phyloP scores from a whole-genome alignment of 2,797 vertebrate genomes.

The Parambassis ranga region DNA sequence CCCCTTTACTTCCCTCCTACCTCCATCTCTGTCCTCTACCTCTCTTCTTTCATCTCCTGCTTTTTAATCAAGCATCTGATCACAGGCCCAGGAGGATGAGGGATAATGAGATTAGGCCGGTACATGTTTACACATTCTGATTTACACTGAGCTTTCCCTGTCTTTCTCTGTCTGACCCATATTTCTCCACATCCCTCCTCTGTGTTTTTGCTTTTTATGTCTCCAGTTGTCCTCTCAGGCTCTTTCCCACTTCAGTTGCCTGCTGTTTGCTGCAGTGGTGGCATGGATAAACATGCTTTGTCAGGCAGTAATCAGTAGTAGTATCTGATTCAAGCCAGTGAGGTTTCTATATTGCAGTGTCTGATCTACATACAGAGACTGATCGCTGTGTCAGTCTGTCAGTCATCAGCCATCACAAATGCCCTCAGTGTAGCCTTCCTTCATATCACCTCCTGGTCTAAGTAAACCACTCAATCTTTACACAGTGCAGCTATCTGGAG shows the following conservation, averaged over 20 bases:
- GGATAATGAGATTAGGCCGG: slow-evolving; percentile 75
- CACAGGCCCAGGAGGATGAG: slow-evolving; percentile 50
- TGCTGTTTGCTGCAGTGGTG: slow-evolving; percentile 19
- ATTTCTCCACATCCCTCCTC: slow-evolving; percentile 56
- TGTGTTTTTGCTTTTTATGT: slow-evolving; percentile 43
- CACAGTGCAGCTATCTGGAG: background rate
- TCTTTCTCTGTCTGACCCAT: slow-evolving; percentile 68
- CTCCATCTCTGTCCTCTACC: slow-evolving; percentile 31
- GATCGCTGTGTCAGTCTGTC: slow-evolving; percentile 9
- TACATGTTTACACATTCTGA: slow-evolving; percentile 74
- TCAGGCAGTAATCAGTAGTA: slow-evolving; percentile 35
- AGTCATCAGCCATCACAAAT: slow-evolving; percentile 40
- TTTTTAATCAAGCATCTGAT: slow-evolving; percentile 72
- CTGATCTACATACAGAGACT: slow-evolving; percentile 23
- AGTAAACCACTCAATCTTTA: slow-evolving; percentile 6
- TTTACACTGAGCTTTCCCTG: slow-evolving; percentile 65
- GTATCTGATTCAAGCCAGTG: slow-evolving; percentile 1
- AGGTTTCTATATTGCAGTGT: slow-evolving; percentile 2
- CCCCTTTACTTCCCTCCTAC: slow-evolving; percentile 7
- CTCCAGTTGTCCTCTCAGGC: slow-evolving; percentile 25
- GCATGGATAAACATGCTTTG: slow-evolving; percentile 2
- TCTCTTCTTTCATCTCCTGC: slow-evolving; percentile 51
- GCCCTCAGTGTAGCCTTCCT: slow-evolving; percentile 1
- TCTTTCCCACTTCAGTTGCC: slow-evolving; percentile 4
- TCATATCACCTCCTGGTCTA: slow-evolving; percentile 19